A percentile compares a stretch with the other conserved stretches of the same genome.
Evolutionary conservation across 2,888 invertebrate species (phyloP).

Genomic region (Agrotis ipsilon): DNA sequence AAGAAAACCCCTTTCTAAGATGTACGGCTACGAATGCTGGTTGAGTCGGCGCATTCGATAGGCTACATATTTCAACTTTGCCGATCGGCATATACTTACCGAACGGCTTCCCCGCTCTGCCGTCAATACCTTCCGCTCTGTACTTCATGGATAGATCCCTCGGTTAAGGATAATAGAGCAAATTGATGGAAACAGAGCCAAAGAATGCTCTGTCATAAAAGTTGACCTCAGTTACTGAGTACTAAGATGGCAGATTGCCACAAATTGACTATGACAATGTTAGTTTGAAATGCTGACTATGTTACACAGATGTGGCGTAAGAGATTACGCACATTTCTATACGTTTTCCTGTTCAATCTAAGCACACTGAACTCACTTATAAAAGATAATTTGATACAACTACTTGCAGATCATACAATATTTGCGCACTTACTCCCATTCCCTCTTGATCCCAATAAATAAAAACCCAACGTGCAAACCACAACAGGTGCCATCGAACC

Average conservation of each 20-base stretch:
- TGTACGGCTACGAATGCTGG: no score
- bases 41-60: no score
- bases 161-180: neutral
- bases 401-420: no score
- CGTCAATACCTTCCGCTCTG: neutral
- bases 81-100: neutral
- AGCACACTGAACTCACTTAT: no score
- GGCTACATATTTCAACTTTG: neutral
- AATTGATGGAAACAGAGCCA: neutral
- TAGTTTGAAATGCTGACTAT: constrained; percentile 18
- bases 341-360: neutral
- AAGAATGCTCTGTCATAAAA: constrained; percentile 7
- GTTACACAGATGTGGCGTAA: neutral
- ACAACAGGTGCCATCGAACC: no score
- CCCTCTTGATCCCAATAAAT: no score
- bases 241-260: constrained; percentile 13
- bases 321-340: neutral
- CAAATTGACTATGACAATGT: neutral
- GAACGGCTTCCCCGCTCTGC: neutral
- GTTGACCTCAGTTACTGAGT: neutral
- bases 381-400: no score
- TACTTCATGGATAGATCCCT: neutral
- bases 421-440: no score
- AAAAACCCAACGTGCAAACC: no score
- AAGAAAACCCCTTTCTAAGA: no score